A percentile compares a stretch with the other conserved stretches of the same genome.
Conservation (phyloP, 2,113 vertebrate genomes). For the Pituophis catenifer region DNA sequence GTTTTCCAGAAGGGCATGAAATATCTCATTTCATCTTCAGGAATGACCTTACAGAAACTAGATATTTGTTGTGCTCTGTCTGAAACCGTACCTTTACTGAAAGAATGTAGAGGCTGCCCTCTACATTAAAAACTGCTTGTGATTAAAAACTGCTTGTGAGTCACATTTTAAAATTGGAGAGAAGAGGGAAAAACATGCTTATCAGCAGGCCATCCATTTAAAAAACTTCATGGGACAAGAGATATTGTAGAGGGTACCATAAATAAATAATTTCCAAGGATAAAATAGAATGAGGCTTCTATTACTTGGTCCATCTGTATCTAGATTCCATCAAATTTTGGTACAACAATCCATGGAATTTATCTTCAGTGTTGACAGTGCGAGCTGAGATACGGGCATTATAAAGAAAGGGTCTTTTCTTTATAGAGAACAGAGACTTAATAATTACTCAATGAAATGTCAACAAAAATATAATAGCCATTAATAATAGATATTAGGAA, state of each 20-base stretch:
- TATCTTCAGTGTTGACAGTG: not conserved
- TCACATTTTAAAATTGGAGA: conserved; percentile 45
- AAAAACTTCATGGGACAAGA: conserved; percentile 30
- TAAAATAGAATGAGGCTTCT: conserved; percentile 44
- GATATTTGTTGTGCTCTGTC: conserved; percentile 48
- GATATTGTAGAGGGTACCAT: not conserved
- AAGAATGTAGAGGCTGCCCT: conserved; percentile 56
- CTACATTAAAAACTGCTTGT: not conserved
- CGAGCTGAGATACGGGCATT: not conserved
- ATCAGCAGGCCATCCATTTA: conserved; percentile 48
- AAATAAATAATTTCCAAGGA: conserved; percentile 27
- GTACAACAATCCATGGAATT: not conserved
- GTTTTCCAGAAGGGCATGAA: conserved; percentile 54
- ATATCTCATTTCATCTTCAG: conserved; percentile 56
- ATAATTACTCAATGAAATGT: not conserved
- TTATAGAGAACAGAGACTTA: not conserved
- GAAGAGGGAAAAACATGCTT: conserved; percentile 27
- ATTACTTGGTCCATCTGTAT: conserved; percentile 34
- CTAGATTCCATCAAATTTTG: conserved; percentile 23
- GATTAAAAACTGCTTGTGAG: conserved; percentile 60
- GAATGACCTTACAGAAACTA: conserved; percentile 61
- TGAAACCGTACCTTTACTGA: conserved; percentile 58
- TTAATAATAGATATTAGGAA: not conserved
- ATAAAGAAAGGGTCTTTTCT: not conserved
- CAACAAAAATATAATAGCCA: not conserved